Evolutionary conservation across 2,797 vertebrate genomes (phyloP).

Genomic region (Poecilia wingei): DNA sequence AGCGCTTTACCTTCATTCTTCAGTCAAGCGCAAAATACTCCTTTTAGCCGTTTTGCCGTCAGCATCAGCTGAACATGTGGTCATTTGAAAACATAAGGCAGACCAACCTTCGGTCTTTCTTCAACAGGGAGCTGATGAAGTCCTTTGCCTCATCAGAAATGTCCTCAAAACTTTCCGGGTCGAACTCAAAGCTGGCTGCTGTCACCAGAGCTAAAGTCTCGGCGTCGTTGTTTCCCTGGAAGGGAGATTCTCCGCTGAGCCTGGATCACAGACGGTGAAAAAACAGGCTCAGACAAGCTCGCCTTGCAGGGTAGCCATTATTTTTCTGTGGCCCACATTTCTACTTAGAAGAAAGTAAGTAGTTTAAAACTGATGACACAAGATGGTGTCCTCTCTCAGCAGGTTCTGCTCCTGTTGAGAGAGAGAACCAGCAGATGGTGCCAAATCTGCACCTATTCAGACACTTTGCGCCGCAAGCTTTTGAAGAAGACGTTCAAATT

Average conservation of each 20-base stretch:
- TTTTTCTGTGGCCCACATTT: background rate
- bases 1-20: background rate
- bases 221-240: slow-evolving; percentile 84
- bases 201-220: slow-evolving; percentile 86
- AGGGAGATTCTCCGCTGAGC: slow-evolving; percentile 90
- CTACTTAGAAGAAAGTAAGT: background rate
- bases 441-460: slow-evolving; percentile 23
- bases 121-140: slow-evolving; percentile 85
- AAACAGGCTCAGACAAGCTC: background rate
- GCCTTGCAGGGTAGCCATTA: background rate
- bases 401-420: background rate
- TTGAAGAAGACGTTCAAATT: background rate
- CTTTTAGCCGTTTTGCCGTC: background rate
- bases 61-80: background rate
- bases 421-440: slow-evolving; percentile 46
- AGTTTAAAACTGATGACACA: background rate
- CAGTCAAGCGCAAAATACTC: background rate
- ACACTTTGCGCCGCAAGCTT: background rate
- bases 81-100: background rate
- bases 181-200: slow-evolving; percentile 81
- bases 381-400: background rate
- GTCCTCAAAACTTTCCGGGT: slow-evolving; percentile 84
- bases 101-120: slow-evolving; percentile 82
- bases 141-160: slow-evolving; percentile 87
- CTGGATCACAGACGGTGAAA: slow-evolving; percentile 56